Base-by-base conservation (phyloP, 2,113 vertebrate genomes). In the Larimichthys crocea region DNA sequence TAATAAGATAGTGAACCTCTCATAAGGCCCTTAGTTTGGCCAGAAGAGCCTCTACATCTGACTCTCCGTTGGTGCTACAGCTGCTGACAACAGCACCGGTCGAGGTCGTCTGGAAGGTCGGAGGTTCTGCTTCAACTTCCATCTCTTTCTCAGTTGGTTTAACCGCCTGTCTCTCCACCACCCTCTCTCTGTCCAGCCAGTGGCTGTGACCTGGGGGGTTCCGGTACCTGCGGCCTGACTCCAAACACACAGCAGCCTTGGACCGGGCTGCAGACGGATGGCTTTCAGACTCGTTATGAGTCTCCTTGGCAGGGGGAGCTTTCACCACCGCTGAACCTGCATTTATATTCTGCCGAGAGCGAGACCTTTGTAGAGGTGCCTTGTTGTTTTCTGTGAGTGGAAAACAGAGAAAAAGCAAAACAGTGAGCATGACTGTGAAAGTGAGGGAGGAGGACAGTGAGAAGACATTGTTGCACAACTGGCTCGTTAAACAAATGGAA, bases 11-110 rank as follows among this genome's bases (percentile, higher is more conserved):
- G 46, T 20, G 8, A 65, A 56, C 53, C 63, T 96, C 95, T 96
- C 94, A 99, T 62, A 99, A 94, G 16, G 97, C 96, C 90, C 97
- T 94, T 75, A 99, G 95, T 92, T 95, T 96, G 79, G 97, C 97
- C 83, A 99, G 94, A 16, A 99, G 96, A 89, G 97, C 96, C 92
- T 99, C 97, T 14, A 99, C 96, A 91, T 99, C 97, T 8, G 93
- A 80, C 52, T 92, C 92, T 40, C 85, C 88, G 2, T 79, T 91
- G 55, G 84, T 15, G 76, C 74, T 62, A 11, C 76, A 80, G 83
- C 80, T 76, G 65, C 76, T 53, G 64, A 86, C 64, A 2, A 69
- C 49, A 42, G 84, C 66, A 50, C 31, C 74, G 10, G 70, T 60
- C 64, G 85, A 80, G 53, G 82, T 29, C 1, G 75, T 1, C 70